These are phyloP conservation scores for Chanos chanos DNA, from an alignment of 2,797 vertebrate genomes.

Conservation along the genomic window DNA sequence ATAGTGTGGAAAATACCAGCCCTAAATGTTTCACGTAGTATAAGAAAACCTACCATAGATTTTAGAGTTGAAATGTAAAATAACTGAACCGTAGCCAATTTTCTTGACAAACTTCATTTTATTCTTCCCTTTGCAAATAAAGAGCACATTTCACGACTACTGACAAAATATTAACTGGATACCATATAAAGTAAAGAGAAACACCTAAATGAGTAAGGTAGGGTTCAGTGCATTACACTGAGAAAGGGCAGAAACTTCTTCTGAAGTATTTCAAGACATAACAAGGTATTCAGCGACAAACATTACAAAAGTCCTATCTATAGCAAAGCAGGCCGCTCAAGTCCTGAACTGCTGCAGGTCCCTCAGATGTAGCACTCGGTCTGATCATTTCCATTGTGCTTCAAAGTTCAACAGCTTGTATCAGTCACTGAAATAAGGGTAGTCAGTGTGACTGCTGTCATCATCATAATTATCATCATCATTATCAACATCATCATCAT, in stretches of 20 bases:
- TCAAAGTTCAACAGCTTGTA: constrained; percentile 25
- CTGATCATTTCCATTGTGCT: constrained; percentile 4
- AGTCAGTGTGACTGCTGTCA: constrained; percentile 18
- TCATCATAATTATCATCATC: constrained; percentile 24
- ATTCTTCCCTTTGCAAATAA: constrained; percentile 63
- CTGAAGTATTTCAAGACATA: constrained; percentile 61
- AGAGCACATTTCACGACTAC: constrained; percentile 53
- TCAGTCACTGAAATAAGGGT: constrained; percentile 25
- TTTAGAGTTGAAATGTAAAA: too few species aligned
- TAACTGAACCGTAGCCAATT: too few species aligned
- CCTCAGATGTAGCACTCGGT: background rate
- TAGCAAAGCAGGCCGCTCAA: background rate
- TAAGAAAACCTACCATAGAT: too few species aligned
- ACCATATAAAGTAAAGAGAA: constrained; percentile 46
- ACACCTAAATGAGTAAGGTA: constrained; percentile 48
- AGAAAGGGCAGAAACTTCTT: constrained; percentile 51
- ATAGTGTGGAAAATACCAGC: too few species aligned
- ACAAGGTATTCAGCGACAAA: background rate
- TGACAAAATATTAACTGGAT: constrained; percentile 39
- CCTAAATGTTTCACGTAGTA: too few species aligned
- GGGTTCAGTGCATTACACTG: constrained; percentile 58
- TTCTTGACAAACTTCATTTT: too few species aligned
- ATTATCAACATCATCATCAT: constrained; percentile 19
- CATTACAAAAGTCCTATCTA: background rate
- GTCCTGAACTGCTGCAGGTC: constrained; percentile 6